Evolutionary conservation across 2,888 invertebrate species (phyloP).

Genomic region (Gastracanthus pulcherrimus): DNA sequence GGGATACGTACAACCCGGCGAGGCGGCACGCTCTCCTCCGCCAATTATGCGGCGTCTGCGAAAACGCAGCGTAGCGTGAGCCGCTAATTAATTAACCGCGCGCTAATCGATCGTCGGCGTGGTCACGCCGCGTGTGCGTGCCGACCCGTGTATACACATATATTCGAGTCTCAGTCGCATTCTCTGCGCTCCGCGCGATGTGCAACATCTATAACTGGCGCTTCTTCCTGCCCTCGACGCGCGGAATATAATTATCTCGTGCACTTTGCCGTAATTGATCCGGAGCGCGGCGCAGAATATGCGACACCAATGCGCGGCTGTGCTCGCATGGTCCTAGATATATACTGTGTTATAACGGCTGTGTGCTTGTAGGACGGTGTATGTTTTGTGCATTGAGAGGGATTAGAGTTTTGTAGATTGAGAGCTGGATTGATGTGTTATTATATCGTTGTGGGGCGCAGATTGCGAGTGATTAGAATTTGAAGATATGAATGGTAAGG

Average conservation of each 20-base stretch:
- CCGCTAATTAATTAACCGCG: constrained; percentile 59
- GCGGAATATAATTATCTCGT: neutral
- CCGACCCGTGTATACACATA: neutral
- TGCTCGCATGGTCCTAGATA: too few species aligned
- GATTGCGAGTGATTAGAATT: too few species aligned
- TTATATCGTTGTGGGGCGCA: too few species aligned
- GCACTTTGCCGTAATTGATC: too few species aligned
- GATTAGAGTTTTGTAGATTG: too few species aligned
- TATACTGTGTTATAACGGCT: too few species aligned
- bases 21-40: neutral
- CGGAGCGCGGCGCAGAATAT: too few species aligned
- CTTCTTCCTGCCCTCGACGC: neutral
- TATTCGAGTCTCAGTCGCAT: neutral
- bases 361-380: too few species aligned
- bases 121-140: constrained; percentile 40
- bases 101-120: constrained; percentile 53
- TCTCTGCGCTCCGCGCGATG: neutral
- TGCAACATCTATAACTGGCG: neutral
- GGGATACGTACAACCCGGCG: neutral
- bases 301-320: too few species aligned
- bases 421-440: too few species aligned
- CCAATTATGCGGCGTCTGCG: constrained; percentile 12
- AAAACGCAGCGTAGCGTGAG: constrained; percentile 40
- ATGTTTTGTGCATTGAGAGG: too few species aligned
- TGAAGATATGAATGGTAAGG: too few species aligned